Percentiles rank a stretch among this genome's conserved stretches.
phyloP scores from a whole-genome alignment of 1,140 invertebrate species.

The Homalodisca vitripennis region DNA sequence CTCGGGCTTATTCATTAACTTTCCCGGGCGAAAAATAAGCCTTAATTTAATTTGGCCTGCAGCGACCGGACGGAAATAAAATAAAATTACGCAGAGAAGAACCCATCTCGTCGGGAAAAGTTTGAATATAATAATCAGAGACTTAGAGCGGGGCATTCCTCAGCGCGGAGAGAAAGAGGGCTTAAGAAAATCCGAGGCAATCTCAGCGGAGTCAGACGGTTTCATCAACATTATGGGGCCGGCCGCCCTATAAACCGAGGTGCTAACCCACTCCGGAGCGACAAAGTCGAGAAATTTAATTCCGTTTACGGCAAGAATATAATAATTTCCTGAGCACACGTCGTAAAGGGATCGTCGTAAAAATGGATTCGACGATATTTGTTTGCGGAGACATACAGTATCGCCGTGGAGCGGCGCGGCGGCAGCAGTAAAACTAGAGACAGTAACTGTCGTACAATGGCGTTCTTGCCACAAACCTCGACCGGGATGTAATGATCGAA shows the following conservation, averaged over 20 bases:
- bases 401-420: not conserved
- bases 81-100: not conserved
- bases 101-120: not conserved
- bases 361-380: not conserved
- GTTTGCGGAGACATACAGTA: not conserved
- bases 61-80: not conserved
- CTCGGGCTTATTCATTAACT: not conserved
- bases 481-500: not conserved
- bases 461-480: not conserved
- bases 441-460: not conserved
- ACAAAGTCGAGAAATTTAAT: not conserved
- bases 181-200: not conserved
- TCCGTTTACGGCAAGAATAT: not conserved
- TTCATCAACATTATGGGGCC: not conserved
- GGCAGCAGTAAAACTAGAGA: not conserved
- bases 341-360: not conserved
- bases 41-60: not conserved
- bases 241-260: not conserved
- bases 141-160: not conserved
- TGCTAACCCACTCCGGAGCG: not conserved
- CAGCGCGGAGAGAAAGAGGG: not conserved
- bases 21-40: not conserved
- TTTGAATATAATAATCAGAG: not conserved
- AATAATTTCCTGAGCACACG: not conserved
- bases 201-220: not conserved